phyloP scores from a whole-genome alignment of 2,113 vertebrate genomes.

The Nematolebias whitei region DNA sequence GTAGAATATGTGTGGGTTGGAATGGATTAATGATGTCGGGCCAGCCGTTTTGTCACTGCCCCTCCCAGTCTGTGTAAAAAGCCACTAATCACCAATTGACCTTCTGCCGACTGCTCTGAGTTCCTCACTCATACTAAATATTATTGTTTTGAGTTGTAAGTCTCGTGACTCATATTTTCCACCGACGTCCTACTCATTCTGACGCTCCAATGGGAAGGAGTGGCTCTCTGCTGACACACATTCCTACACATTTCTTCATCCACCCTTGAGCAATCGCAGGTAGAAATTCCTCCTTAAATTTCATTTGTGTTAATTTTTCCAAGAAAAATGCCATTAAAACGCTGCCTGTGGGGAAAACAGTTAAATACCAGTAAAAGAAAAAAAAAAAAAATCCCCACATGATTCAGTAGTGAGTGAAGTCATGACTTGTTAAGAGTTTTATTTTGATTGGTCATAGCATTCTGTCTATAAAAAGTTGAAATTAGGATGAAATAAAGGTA shows the following conservation, averaged over 20 bases:
- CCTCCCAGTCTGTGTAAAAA: constrained; percentile 66
- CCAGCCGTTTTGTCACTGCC: constrained; percentile 54
- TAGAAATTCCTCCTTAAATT: neutral
- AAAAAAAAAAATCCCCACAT: too few relatives aligned
- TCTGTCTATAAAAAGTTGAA: neutral
- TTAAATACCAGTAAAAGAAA: neutral
- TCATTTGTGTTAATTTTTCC: neutral
- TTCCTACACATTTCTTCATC: constrained; percentile 42
- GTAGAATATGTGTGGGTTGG: constrained; percentile 51
- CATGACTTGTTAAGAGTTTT: neutral
- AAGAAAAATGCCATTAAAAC: too few relatives aligned
- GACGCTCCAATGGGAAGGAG: constrained; percentile 61
- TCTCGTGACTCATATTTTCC: constrained; percentile 70
- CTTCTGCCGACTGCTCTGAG: constrained; percentile 27
- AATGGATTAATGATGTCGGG: constrained; percentile 67
- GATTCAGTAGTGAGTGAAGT: neutral
- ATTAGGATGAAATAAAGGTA: neutral
- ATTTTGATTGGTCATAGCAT: neutral
- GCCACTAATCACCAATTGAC: constrained; percentile 65
- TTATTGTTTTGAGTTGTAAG: constrained; percentile 69
- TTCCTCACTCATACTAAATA: constrained; percentile 57
- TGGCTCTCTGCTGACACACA: constrained; percentile 59
- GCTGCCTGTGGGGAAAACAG: too few relatives aligned
- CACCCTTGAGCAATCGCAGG: constrained; percentile 10
- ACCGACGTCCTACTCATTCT: constrained; percentile 67